phyloP scores from a whole-genome alignment of 2,888 invertebrate species.

The Stenolophus ochropezus region DNA sequence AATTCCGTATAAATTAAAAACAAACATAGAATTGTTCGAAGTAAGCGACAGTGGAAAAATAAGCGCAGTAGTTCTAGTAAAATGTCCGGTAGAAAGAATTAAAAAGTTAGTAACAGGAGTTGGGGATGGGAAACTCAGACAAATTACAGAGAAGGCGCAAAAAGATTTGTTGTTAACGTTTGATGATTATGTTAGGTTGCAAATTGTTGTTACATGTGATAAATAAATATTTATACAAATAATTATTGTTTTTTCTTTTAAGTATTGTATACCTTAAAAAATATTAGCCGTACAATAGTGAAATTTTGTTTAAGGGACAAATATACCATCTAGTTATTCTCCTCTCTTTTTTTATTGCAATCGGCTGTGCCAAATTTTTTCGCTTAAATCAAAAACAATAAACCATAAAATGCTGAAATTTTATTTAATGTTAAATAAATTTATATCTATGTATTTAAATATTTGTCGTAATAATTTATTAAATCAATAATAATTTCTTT shows the following conservation, averaged over 20 bases:
- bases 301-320: too few species aligned
- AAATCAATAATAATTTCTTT: too few species aligned
- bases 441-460: too few species aligned
- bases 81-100: slow-evolving; percentile 79
- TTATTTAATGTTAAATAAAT: too few species aligned
- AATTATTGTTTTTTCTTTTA: neutral
- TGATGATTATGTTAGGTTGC: slow-evolving; percentile 68
- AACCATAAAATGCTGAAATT: too few species aligned
- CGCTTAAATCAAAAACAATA: too few species aligned
- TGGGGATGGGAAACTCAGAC: slow-evolving; percentile 81
- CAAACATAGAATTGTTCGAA: slow-evolving; percentile 81
- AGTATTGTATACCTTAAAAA: neutral
- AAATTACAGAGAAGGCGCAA: slow-evolving; percentile 77
- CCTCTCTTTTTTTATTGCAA: too few species aligned
- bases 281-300: too few species aligned
- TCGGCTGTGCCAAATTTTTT: too few species aligned
- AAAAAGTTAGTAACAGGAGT: slow-evolving; percentile 81
- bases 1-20: slow-evolving; percentile 86
- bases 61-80: slow-evolving; percentile 77
- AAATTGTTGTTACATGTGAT: slow-evolving; percentile 66
- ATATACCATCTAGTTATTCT: too few species aligned
- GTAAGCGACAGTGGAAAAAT: slow-evolving; percentile 74
- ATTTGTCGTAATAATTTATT: too few species aligned
- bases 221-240: slow-evolving; percentile 10
- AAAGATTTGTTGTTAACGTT: slow-evolving; percentile 70